Evolutionary conservation across 2,888 invertebrate species (phyloP).

Genomic region (Microdon myrmicae): DNA sequence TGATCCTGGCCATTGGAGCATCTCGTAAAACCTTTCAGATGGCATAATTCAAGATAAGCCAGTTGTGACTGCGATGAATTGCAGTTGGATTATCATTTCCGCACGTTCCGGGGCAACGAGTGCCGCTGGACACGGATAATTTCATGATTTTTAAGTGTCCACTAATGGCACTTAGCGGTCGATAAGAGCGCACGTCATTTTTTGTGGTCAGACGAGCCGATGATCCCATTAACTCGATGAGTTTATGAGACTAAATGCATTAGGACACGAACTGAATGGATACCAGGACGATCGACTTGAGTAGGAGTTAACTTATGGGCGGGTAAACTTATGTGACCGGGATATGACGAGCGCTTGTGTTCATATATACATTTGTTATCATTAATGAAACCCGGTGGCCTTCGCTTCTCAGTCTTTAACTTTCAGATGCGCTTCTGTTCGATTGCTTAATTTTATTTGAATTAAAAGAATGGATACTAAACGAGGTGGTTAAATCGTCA

Average conservation of each 20-base stretch:
- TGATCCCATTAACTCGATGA: slow-evolving; percentile 41
- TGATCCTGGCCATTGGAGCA: background rate
- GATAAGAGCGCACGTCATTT: slow-evolving; percentile 26
- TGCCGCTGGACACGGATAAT: slow-evolving; percentile 40
- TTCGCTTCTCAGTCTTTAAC: no score
- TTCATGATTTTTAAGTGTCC: slow-evolving; percentile 50
- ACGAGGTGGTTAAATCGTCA: no score
- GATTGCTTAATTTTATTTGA: no score
- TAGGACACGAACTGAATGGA: slow-evolving; percentile 15
- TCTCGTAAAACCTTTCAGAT: slow-evolving; percentile 16
- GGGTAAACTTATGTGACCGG: slow-evolving; percentile 20
- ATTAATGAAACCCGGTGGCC: no score
- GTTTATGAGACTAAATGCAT: slow-evolving; percentile 40
- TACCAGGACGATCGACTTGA: slow-evolving; percentile 36
- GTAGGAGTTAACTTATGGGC: slow-evolving; percentile 12
- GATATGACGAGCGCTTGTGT: slow-evolving; percentile 11
- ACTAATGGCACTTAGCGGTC: slow-evolving; percentile 38
- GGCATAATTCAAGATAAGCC: slow-evolving; percentile 46
- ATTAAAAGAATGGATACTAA: no score
- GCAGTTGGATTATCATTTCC: slow-evolving; percentile 26
- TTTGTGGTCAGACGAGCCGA: slow-evolving; percentile 1
- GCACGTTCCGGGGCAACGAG: slow-evolving; percentile 12
- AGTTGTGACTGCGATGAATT: slow-evolving; percentile 31
- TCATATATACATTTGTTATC: no score
- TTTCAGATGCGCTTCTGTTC: no score